These are phyloP conservation scores for Chironomus tentans DNA, from an alignment of 2,888 invertebrate species.

Conservation along the genomic window DNA sequence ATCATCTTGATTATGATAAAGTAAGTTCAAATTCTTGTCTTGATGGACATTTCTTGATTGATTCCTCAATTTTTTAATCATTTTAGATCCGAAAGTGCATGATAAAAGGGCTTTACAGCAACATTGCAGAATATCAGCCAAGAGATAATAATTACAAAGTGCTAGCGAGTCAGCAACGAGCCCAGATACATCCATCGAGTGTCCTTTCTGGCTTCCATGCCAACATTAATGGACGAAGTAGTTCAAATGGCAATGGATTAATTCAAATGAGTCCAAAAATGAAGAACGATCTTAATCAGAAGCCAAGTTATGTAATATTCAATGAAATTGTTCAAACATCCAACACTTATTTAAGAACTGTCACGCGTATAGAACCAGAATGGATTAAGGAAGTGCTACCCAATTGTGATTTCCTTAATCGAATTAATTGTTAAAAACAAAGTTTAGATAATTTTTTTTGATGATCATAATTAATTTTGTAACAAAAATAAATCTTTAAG, in stretches of 20 bases:
- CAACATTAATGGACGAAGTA: neutral
- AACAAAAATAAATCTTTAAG: too few species aligned
- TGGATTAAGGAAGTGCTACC: slow-evolving; percentile 63
- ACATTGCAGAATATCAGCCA: slow-evolving; percentile 69
- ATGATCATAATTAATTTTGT: too few species aligned
- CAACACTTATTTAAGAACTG: slow-evolving; percentile 67
- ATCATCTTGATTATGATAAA: slow-evolving; percentile 53
- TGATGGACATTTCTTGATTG: too few species aligned
- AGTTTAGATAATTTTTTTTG: too few species aligned
- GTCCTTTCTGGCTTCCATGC: slow-evolving; percentile 45
- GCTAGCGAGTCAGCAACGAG: slow-evolving; percentile 54
- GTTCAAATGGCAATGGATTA: slow-evolving; percentile 42
- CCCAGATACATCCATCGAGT: slow-evolving; percentile 77
- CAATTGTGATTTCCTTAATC: slow-evolving; percentile 31
- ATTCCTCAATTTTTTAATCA: slow-evolving; percentile 1
- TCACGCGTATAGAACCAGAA: slow-evolving; percentile 67
- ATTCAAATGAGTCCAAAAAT: neutral
- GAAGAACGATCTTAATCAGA: slow-evolving; percentile 38
- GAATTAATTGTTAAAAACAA: neutral
- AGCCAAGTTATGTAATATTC: slow-evolving; percentile 67
- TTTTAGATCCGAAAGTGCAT: slow-evolving; percentile 61
- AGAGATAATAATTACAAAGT: slow-evolving; percentile 61
- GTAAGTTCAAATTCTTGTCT: slow-evolving; percentile 34
- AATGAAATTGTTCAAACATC: slow-evolving; percentile 81
- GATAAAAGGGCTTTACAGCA: slow-evolving; percentile 71